Evolutionary conservation across 2,113 vertebrate genomes (phyloP).

Genomic region (Pavo muticus): DNA sequence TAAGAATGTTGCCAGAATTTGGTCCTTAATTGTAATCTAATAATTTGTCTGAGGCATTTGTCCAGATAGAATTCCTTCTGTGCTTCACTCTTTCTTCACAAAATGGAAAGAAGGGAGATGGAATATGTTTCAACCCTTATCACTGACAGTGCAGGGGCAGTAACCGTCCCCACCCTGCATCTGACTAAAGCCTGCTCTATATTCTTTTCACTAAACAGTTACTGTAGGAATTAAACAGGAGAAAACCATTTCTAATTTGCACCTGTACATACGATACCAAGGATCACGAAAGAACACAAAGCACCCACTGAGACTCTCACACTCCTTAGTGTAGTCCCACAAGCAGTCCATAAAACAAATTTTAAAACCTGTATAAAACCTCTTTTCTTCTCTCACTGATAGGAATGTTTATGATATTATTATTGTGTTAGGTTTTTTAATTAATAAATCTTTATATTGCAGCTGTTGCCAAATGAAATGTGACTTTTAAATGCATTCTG

Average conservation of each 20-base stretch:
- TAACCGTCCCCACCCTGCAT: neutral
- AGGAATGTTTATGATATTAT: neutral
- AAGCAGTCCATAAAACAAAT: neutral
- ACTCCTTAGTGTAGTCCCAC: neutral
- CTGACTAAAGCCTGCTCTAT: neutral
- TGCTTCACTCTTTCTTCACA: neutral
- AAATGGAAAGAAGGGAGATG: neutral
- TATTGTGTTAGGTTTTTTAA: neutral
- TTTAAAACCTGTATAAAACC: neutral
- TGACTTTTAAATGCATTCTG: neutral
- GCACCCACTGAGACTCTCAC: accelerated
- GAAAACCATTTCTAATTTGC: neutral
- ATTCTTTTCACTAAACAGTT: neutral
- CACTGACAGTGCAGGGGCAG: neutral
- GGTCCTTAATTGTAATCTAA: neutral
- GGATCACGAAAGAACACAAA: neutral
- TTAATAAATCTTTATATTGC: neutral
- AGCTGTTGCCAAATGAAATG: neutral
- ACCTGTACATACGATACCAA: neutral
- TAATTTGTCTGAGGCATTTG: neutral
- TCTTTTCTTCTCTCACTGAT: neutral
- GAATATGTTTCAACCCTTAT: neutral
- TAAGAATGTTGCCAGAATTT: neutral
- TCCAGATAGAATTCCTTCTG: neutral
- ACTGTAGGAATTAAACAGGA: neutral